Base-by-base conservation (phyloP, 2,797 vertebrate genomes). In the Sternarchorhynchus goeldii region DNA sequence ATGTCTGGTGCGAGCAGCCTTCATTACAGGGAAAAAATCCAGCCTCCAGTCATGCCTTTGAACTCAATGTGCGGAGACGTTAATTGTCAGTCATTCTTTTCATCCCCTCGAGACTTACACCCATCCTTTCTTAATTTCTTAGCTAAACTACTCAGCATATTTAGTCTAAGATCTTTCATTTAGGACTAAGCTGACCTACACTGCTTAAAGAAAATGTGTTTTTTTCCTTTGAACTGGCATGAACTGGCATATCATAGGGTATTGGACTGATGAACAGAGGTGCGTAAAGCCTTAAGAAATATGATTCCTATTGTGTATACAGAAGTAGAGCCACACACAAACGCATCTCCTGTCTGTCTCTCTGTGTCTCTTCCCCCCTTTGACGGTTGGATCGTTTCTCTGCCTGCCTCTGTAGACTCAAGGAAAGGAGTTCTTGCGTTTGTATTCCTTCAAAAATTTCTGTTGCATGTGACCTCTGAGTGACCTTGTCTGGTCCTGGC, bases 1-100 rank as follows among this genome's bases (percentile, higher is more conserved):
- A 58, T 57, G 75, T 62, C 50, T 69, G 57, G 80, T 74, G 79
- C 82, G 82, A 82, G 79, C 84, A 59, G 75, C 78, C 17, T 82
- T 82, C 77, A 86, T 82, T 82, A 86, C 39, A 32, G 81, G 83
- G 84, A 73, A 74, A 84, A 83, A 84, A 83, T 68, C 78, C 83
- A 85, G 83, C 84, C 83, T 85, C 84, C 18, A 69, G 80, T 76
- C 84, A 84, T 65, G 77, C 85, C 85, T 82, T 80, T 18, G 83
- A 83, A 63, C 82, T 86, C 83, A 87, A 87, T 87, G 84, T 87
- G 86, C 86, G 83, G 85, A 84, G 86, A 88, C 81, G 85, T 83
- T 90, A 87, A 91, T 90, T 86, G 88, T 87, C 87, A 88, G 82
- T 87, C 87, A 88, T 84, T 84, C 81, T 83, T 85, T 77, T 69